A percentile compares a stretch with the other conserved stretches of the same genome.
phyloP scores from a whole-genome alignment of 2,888 invertebrate species.

The Cordilura impudica region DNA sequence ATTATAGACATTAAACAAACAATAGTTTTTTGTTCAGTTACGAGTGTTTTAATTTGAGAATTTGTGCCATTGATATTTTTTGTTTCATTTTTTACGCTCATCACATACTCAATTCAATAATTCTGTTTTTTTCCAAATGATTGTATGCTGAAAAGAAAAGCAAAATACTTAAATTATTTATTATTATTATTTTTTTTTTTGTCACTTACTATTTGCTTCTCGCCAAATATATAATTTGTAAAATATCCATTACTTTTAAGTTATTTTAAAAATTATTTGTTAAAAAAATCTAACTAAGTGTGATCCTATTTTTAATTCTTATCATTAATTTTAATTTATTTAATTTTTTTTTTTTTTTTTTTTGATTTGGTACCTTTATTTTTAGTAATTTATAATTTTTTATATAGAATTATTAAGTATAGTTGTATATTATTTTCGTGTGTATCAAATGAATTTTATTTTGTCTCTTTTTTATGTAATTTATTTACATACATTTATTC shows the following conservation, averaged over 20 bases:
- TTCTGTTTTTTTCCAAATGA: constrained; percentile 1
- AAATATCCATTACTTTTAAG: constrained; percentile 36
- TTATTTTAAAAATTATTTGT: neutral
- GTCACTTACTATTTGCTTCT: constrained; percentile 34
- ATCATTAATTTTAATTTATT: constrained; percentile 35
- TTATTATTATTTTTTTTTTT: neutral
- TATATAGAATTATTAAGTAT: constrained; percentile 13
- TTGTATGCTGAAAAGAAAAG: neutral
- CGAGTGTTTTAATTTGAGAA: constrained; percentile 13
- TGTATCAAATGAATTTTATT: constrained; percentile 23
- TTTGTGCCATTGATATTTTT: constrained; percentile 59
- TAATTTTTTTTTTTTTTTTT: constrained; percentile 45
- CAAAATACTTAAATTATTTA: constrained; percentile 8
- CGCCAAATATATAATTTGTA: constrained; percentile 48
- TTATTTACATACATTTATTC: constrained; percentile 31
- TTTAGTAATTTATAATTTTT: constrained; percentile 41
- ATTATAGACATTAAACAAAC: neutral
- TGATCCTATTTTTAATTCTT: constrained; percentile 56
- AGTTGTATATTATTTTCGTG: constrained; percentile 36
- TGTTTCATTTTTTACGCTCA: constrained; percentile 12
- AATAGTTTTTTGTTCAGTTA: neutral
- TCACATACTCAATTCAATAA: constrained; percentile 18
- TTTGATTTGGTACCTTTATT: constrained; percentile 53
- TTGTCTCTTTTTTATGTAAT: constrained; percentile 21
- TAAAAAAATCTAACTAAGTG: constrained; percentile 43